Conservation (phyloP, 2,113 vertebrate genomes). For the Hoplias malabaricus region DNA sequence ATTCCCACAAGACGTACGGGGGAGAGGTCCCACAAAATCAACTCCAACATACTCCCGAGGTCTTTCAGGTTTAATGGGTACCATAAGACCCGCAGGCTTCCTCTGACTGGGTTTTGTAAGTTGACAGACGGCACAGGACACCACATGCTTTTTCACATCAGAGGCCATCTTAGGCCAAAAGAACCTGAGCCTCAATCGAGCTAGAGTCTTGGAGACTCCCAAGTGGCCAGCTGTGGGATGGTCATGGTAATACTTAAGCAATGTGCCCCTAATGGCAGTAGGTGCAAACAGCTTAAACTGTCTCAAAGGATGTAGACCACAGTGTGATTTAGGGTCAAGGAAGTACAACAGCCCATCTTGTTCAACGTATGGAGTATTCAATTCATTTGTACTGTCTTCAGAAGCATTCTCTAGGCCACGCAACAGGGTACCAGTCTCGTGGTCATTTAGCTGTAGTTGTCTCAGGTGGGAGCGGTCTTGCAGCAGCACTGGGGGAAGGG, state of each 20-base stretch:
- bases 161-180: conserved; percentile 12
- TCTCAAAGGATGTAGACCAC: background rate
- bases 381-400: background rate
- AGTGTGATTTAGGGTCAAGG: too few species aligned
- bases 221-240: conserved; percentile 24
- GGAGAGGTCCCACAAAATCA: too few species aligned
- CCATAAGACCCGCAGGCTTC: conserved; percentile 12
- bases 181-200: background rate
- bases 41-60: too few species aligned
- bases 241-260: conserved; percentile 21
- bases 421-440: background rate
- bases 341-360: too few species aligned
- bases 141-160: background rate
- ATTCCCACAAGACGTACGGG: too few species aligned
- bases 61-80: background rate
- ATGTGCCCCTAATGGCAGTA: background rate
- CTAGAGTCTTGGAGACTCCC: conserved; percentile 8
- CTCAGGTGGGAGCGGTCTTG: background rate
- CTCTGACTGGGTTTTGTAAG: background rate
- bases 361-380: background rate
- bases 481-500: background rate
- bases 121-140: background rate
- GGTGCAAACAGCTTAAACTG: conserved; percentile 11
- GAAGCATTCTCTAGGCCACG: background rate
- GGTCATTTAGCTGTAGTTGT: conserved; percentile 9